A percentile compares a stretch with the other conserved stretches of the same genome.
phyloP scores from a whole-genome alignment of 1,140 invertebrate species.

The Trachymyrmex septentrionalis region DNA sequence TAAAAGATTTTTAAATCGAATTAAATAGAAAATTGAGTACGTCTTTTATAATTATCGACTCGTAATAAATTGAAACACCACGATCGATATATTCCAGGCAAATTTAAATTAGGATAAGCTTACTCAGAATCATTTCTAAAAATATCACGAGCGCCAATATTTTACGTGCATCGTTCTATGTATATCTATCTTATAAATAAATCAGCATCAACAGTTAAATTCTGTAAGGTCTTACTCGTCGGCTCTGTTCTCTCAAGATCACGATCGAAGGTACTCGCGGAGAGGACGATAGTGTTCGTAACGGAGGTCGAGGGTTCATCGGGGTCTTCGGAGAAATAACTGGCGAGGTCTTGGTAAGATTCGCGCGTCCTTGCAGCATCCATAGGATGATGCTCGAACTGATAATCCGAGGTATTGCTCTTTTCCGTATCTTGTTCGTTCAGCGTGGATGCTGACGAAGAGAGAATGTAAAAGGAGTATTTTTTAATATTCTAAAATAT shows the following conservation, averaged over 20 bases:
- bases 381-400: conserved; percentile 36
- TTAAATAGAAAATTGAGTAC: neutral
- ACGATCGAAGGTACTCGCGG: conserved; percentile 55
- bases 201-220: conserved; percentile 1
- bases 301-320: conserved; percentile 68
- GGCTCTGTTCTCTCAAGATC: conserved; percentile 44
- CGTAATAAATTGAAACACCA: neutral
- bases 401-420: conserved; percentile 41
- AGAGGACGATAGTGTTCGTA: conserved; percentile 27
- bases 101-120: conserved; percentile 1
- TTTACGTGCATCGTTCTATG: conserved; percentile 4
- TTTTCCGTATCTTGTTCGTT: conserved; percentile 29
- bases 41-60: conserved; percentile 7
- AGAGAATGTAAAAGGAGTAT: neutral
- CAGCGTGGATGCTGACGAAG: conserved; percentile 49
- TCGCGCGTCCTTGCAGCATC: conserved; percentile 56
- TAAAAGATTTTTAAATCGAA: neutral
- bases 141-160: neutral
- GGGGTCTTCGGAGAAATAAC: conserved; percentile 58
- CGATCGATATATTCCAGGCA: neutral
- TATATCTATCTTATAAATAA: conserved; percentile 35
- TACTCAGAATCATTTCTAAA: neutral
- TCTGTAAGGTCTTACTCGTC: conserved; percentile 57
- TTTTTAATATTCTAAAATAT: neutral
- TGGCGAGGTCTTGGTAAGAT: conserved; percentile 37